Base-by-base conservation (phyloP, 2,888 invertebrate genomes). In the Eupeodes luniger region DNA sequence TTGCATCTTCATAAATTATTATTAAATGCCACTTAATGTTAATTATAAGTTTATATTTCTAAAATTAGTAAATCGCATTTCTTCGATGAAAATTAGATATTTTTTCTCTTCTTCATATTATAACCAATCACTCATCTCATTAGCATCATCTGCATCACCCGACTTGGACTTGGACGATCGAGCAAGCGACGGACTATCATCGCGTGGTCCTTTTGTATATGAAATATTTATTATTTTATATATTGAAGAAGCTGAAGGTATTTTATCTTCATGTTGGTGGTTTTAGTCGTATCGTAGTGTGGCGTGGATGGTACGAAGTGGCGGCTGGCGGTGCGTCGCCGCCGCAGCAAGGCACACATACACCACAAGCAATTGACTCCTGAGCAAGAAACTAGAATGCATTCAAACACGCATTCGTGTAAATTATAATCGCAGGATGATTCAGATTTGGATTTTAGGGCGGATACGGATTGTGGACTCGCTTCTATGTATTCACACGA, bases 351-450 rank as follows among this genome's bases (percentile, higher is more conserved):
- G 40, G 40, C 6, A 9, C 40, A 9, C 9, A 74, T 69, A 86
- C 83, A 86, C 83, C 86, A 80, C 66, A 72, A 64, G 87, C 83
- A 83, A 77, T 83, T 80, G 72, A 83, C 79, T 87, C 55, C 78
- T 86, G 34, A 74, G 76, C 76, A 64, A 86, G 70, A 83, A 40
- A 40, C 9, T 1, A 40, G 40, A 40, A 40, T 40, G 27, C 27
- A 5, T 40, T 40, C 40, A 40, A 40, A 40, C 40, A 40, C 27
- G 27, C 27, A 27, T 27, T 27, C 27, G 27, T 27, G 27, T 40
- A 40, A 81, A 81, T 5, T 47, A 47, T 72, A 72, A 72, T 81
- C 62, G 80, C 81, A 72, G 61, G 57, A 88, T 88, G 88, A 88
- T 78, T 88, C 88, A 88, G 87, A 81, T 84, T 80, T 84, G 72